Evolutionary conservation across 2,113 vertebrate species (phyloP).

Genomic region (Melierax canorus): DNA sequence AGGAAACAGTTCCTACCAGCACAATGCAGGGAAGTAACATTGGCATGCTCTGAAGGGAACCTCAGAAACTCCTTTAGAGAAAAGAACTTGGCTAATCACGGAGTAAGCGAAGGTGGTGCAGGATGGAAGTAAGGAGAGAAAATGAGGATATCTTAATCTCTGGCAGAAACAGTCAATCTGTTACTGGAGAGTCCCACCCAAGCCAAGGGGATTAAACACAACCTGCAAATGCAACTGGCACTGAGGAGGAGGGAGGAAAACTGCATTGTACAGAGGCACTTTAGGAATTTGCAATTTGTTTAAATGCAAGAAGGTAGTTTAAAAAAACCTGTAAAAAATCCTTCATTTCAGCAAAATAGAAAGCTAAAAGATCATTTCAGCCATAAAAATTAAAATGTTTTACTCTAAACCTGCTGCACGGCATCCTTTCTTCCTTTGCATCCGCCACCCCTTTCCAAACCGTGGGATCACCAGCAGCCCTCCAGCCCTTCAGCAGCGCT

Average conservation of each 20-base stretch:
- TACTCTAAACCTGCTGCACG: not conserved
- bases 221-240: not conserved
- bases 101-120: slow-evolving; percentile 1
- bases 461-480: not conserved
- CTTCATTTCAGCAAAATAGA: not conserved
- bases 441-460: not conserved
- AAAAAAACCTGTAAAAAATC: not conserved
- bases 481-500: not conserved
- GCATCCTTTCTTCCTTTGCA: not conserved
- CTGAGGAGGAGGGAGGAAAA: not conserved
- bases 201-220: slow-evolving; percentile 14
- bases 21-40: slow-evolving; percentile 53
- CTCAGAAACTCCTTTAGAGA: not conserved
- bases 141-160: slow-evolving; percentile 8
- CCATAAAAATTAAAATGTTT: not conserved
- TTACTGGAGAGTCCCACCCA: not conserved
- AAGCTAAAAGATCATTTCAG: not conserved
- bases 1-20: slow-evolving; percentile 26
- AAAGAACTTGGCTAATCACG: not conserved
- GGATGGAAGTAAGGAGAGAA: slow-evolving; percentile 32
- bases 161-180: not conserved
- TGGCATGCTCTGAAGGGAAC: slow-evolving; percentile 32
- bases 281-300: not conserved
- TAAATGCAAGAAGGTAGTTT: not conserved
- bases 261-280: not conserved